Evolutionary conservation across 2,888 invertebrate species (phyloP), one percentile per base, ranked within the genome.

Genomic region (Axea sp.): DNA sequence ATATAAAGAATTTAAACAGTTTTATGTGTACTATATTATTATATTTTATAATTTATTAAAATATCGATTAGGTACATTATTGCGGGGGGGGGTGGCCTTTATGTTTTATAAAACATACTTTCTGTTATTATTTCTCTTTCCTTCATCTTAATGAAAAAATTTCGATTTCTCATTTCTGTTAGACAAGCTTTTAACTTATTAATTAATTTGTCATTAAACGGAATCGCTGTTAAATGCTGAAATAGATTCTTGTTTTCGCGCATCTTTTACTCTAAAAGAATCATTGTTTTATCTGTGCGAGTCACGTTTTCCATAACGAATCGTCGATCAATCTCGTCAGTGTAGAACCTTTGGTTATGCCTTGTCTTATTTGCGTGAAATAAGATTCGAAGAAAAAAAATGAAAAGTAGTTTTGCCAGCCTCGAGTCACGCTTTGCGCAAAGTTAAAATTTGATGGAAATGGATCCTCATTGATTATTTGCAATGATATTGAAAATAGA

Each of bases 401-500:
- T 22, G 30, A 69, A 69, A 69, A 60, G 60, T 60, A 60, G 69
- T 60, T 69, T 60, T 51, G 60, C 67, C 41, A 59, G 59, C 41
- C 33, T 41, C 57, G 28, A 67, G 67, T 68, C 67, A 68, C 59
- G 59, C 49, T 69, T 53, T 17, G 51, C 15, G 33, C 43, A 35
- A 37, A 60, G 24, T 35, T 51, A 19, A 60, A 37, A 43, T 68
- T 14, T 26, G 43, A 41, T 43, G 41, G 26, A 26, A 49, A 39
- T 41, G 31, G 17, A 47, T 65, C 28, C 49, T 11, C 31, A 41
- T 41, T 26, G 39, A 57, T 49, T 62, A 49, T 64, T 47, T 33
- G 30, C 37, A 45, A 55, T 59, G 49, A 47, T 71, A 64, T 67
- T 68, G 73, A 73, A 75, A 75, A 73, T 71, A 67, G 71, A 53